Evolutionary conservation across 2,888 invertebrate genomes (phyloP), one percentile per base, ranked within the genome.

Genomic region (Drosophila cracens): DNA sequence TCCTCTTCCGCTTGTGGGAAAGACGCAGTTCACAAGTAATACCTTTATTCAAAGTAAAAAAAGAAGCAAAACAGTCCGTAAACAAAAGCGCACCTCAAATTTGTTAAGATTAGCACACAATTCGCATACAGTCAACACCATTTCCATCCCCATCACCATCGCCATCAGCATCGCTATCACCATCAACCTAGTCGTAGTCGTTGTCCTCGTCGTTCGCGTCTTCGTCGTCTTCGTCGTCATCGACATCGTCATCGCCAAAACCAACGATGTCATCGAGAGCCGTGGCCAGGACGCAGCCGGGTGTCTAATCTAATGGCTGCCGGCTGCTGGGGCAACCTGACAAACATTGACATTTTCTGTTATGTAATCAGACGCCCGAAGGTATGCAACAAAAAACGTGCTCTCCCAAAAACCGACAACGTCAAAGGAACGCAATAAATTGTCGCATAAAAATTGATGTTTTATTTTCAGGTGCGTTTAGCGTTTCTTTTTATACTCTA

Each of bases 391-490:
- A 27, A 71, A 70, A 70, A 74, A 71, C 67, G 54, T 67, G 69
- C 60, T 31, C 36, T 34, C 34, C 52, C 49, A 34, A 53, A 59
- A 62, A 48, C 48, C 25, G 38, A 49, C 29, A 64, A 63, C 36
- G 60, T 43, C 64, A 49, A 68, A 56, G 33, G 56, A 81, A 74
- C 83, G 85, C 90, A 90, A 90, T 87, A 90, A 87, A 90, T 87
- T 87, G 90, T 86, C 90, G 78, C 89, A 90, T 90, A 86, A 87
- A 87, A 87, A 90, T 88, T 88, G 83, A 87, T 90, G 88, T 88
- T 86, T 87, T 85, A 89, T 85, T 89, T 82, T 75, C 76, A 73
- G 83, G 74, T 71, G 68, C 67, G 71, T 56, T 70, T 46, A 27
- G 54, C 54, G 56, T 40, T 67, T 31, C 16, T 21, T 16, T 57